phyloP scores from a whole-genome alignment of 2,888 invertebrate genomes.

The Lysandra bellargus region DNA sequence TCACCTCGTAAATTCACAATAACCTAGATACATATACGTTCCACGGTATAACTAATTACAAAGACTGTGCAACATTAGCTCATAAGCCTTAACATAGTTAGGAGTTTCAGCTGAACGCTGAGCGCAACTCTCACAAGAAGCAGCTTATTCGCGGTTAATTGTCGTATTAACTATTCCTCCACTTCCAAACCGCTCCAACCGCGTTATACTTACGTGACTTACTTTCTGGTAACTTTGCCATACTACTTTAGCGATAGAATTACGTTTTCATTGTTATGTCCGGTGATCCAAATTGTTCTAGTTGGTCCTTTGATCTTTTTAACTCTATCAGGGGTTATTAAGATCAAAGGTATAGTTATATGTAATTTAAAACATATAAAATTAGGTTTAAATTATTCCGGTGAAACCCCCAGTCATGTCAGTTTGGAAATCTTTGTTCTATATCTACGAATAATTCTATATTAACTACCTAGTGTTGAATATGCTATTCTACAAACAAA shows the following conservation, averaged over 20 bases:
- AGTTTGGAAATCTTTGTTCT: too few species aligned
- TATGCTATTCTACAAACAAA: too few species aligned
- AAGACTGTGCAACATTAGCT: background rate
- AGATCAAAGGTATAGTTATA: too few species aligned
- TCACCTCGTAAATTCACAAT: background rate
- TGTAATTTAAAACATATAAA: too few species aligned
- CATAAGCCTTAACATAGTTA: background rate
- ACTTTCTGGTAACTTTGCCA: background rate
- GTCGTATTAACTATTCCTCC: background rate
- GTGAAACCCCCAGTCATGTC: too few species aligned
- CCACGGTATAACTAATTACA: background rate
- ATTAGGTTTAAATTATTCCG: too few species aligned
- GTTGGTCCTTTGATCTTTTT: too few species aligned
- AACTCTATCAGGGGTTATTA: too few species aligned
- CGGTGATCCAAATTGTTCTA: too few species aligned
- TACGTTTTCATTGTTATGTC: too few species aligned
- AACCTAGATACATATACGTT: background rate
- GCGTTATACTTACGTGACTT: constrained; percentile 3
- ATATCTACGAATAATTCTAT: too few species aligned
- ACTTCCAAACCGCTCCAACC: background rate
- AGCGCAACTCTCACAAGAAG: background rate
- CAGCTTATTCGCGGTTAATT: constrained; percentile 10
- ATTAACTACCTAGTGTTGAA: too few species aligned
- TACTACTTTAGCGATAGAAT: background rate
- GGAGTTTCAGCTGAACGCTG: background rate